Evolutionary conservation across 2,797 vertebrate species (phyloP).

Genomic region (Halcyon smyrnensis): DNA sequence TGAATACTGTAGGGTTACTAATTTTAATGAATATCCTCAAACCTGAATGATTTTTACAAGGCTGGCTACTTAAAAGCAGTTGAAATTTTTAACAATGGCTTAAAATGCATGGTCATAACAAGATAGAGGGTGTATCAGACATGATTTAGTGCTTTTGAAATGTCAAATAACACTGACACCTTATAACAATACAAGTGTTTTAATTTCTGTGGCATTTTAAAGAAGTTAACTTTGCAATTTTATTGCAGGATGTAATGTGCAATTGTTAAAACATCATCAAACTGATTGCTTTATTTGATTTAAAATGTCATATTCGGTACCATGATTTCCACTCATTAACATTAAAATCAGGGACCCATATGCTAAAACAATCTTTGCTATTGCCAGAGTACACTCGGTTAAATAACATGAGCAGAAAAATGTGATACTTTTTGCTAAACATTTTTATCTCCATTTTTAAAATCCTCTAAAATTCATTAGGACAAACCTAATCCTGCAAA

Average conservation of each 20-base stretch:
- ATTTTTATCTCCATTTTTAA: conserved; percentile 65
- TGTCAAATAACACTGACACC: conserved; percentile 14
- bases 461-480: conserved; percentile 70
- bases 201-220: conserved; percentile 67
- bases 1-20: background rate
- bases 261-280: conserved; percentile 75
- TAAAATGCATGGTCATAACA: background rate
- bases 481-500: conserved; percentile 62
- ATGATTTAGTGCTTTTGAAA: conserved; percentile 33
- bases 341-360: conserved; percentile 70
- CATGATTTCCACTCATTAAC: conserved; percentile 71
- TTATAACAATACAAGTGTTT: conserved; percentile 57
- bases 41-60: background rate
- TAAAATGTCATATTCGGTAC: conserved; percentile 73
- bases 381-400: conserved; percentile 52
- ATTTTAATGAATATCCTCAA: background rate
- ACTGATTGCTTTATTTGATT: conserved; percentile 76
- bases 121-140: background rate
- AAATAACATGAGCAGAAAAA: conserved; percentile 66
- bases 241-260: conserved; percentile 49
- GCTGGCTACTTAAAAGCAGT: background rate
- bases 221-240: conserved; percentile 61
- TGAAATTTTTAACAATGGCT: background rate
- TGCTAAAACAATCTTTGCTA: conserved; percentile 71
- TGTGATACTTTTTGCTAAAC: conserved; percentile 45